phyloP scores from a whole-genome alignment of 2,113 vertebrate genomes.

The Spea multiplicata region DNA sequence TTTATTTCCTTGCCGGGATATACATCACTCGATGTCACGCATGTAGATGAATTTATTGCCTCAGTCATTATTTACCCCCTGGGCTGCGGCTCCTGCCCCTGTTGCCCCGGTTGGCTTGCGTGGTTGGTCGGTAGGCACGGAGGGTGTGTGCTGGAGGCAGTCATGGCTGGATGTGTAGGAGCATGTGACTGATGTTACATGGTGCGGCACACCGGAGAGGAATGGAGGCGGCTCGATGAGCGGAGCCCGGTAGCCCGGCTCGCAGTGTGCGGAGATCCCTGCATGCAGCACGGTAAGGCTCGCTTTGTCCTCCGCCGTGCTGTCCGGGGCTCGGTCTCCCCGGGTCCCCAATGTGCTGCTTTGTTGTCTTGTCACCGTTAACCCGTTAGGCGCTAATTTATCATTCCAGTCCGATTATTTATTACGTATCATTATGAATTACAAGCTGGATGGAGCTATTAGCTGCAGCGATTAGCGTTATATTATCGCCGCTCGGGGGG shows the following conservation, averaged over 20 bases:
- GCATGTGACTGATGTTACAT: slow-evolving; percentile 61
- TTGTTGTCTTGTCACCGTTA: background rate
- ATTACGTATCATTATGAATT: too few species aligned
- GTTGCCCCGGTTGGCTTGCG: too few species aligned
- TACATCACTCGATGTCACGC: too few species aligned
- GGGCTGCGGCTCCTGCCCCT: too few species aligned
- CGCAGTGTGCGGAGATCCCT: background rate
- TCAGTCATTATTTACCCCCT: too few species aligned
- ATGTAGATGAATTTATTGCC: too few species aligned
- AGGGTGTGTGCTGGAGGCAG: background rate
- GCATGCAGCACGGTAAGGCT: slow-evolving; percentile 10
- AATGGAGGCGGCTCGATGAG: slow-evolving; percentile 56
- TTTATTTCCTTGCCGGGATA: too few species aligned
- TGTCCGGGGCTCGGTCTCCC: background rate
- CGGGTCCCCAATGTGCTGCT: background rate
- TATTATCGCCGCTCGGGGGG: too few species aligned
- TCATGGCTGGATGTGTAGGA: slow-evolving; percentile 48
- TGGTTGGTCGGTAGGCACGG: background rate
- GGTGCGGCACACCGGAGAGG: slow-evolving; percentile 61
- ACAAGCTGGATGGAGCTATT: too few species aligned
- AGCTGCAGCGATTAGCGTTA: too few species aligned
- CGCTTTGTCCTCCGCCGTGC: background rate
- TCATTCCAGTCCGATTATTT: too few species aligned
- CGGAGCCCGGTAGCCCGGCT: background rate
- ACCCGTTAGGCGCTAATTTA: background rate